phyloP scores from a whole-genome alignment of 2,797 vertebrate genomes.

The Erethizon dorsatum region DNA sequence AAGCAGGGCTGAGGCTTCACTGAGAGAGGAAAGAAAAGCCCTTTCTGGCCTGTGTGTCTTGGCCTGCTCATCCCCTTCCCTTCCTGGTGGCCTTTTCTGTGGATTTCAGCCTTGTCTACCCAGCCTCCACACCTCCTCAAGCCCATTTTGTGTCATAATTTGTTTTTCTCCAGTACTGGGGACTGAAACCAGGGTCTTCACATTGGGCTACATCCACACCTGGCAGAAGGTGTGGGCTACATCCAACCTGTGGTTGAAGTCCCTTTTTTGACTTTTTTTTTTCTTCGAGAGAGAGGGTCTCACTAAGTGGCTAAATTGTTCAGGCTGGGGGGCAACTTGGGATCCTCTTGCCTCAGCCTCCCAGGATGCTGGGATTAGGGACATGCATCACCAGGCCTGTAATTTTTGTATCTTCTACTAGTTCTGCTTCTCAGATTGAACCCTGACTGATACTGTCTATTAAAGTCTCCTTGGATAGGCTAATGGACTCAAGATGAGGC shows the following conservation, averaged over 20 bases:
- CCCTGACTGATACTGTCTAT: neutral
- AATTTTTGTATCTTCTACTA: neutral
- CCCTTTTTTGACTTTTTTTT: neutral
- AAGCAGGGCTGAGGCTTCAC: neutral
- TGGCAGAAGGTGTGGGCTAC: too few relatives aligned
- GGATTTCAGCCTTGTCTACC: neutral
- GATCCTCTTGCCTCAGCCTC: neutral
- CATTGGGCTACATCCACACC: neutral
- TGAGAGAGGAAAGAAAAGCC: neutral
- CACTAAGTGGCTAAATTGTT: neutral
- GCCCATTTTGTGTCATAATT: neutral
- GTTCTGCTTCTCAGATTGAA: slow-evolving; percentile 15
- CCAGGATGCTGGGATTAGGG: neutral
- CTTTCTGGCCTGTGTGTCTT: neutral
- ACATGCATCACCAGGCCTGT: neutral
- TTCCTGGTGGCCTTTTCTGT: neutral
- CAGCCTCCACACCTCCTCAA: neutral
- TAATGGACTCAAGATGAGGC: neutral
- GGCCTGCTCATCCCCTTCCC: neutral
- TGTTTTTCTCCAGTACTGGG: neutral
- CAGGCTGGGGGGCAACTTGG: neutral
- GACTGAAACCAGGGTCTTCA: neutral
- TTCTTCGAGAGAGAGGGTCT: neutral
- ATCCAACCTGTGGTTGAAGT: too few relatives aligned
- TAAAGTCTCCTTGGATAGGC: neutral